Evolutionary conservation across 1,140 invertebrate species (phyloP).

Genomic region (Drosophila pseudoobscura): DNA sequence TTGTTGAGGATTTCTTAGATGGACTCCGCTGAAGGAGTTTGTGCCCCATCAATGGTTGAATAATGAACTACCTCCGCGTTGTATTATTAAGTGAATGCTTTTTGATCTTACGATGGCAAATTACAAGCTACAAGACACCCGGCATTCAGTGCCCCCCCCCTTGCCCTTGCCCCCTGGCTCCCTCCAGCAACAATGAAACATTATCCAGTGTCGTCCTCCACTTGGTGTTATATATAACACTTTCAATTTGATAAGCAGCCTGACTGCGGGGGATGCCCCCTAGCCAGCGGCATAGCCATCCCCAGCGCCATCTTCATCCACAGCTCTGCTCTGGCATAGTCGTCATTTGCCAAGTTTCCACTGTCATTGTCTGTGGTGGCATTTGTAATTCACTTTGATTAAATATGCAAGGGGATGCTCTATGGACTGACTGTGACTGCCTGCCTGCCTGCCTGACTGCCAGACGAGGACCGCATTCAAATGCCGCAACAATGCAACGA

Average conservation of each 20-base stretch:
- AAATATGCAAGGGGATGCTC: slow-evolving; percentile 61
- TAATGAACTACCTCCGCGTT: slow-evolving; percentile 59
- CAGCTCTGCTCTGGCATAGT: slow-evolving; percentile 15
- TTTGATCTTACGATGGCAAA: slow-evolving; percentile 69
- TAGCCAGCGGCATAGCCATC: neutral
- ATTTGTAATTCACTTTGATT: slow-evolving; percentile 79
- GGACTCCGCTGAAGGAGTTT: slow-evolving; percentile 7
- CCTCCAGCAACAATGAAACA: slow-evolving; percentile 29
- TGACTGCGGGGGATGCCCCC: slow-evolving; percentile 4
- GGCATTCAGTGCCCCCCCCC: neutral
- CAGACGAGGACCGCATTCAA: slow-evolving; percentile 56
- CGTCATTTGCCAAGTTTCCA: slow-evolving; percentile 60
- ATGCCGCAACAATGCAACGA: slow-evolving; percentile 68
- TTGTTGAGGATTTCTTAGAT: slow-evolving; percentile 17
- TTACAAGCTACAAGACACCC: slow-evolving; percentile 57
- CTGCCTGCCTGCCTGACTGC: too few species aligned
- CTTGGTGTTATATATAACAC: slow-evolving; percentile 55
- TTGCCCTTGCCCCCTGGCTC: neutral
- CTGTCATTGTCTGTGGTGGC: slow-evolving; percentile 59
- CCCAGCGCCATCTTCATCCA: too few species aligned
- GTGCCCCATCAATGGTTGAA: slow-evolving; percentile 57
- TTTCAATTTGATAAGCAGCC: slow-evolving; percentile 43
- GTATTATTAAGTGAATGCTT: slow-evolving; percentile 69
- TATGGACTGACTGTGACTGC: slow-evolving; percentile 14
- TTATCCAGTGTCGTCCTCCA: slow-evolving; percentile 36